Evolutionary conservation across 2,113 vertebrate species (phyloP), one percentile per base, ranked within the genome.

Genomic region (Origma solitaria): DNA sequence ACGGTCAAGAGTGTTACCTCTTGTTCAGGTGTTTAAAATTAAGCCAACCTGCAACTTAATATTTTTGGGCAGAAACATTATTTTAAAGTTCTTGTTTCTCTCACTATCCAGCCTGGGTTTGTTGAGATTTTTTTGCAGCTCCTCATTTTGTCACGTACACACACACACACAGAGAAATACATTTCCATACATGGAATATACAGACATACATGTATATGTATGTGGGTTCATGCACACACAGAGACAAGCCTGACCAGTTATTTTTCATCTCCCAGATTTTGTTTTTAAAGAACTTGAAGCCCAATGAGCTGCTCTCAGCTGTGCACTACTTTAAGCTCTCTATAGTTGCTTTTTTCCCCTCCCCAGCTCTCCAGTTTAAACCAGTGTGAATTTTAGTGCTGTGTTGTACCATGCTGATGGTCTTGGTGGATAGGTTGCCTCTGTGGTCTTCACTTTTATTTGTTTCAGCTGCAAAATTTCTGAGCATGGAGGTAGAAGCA

Each of bases 151-250:
- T 33, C n/a, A 7, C 15, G 42, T 47, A 28, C 19, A 18, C 8
- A 9, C 2, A 22, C 11, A 60, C 7, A 17, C 9, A 7, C n/a
- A n/a, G n/a, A n/a, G n/a, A n/a, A n/a, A n/a, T n/a, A n/a, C n/a
- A n/a, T n/a, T n/a, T n/a, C n/a, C n/a, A n/a, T n/a, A n/a, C n/a
- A n/a, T n/a, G n/a, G n/a, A n/a, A n/a, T n/a, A n/a, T n/a, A n/a
- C 0, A 51, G 10, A 22, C 3, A 18, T 4, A 2, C 10, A 10
- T 5, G 2, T 13, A 9, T 40, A 0, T 22, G 8, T 38, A 18
- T 77, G 62, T 83, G 81, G 33, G 50, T 54, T 25, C 69, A 23
- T 37, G 16, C n/a, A 62, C 53, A 58, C 81, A 65, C 14, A 66
- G 24, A 78, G 35, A 38, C 61, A 90, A 69, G 70, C 53, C 60